phyloP scores from a whole-genome alignment of 2,888 invertebrate genomes.

The Drosophila pegasa region DNA sequence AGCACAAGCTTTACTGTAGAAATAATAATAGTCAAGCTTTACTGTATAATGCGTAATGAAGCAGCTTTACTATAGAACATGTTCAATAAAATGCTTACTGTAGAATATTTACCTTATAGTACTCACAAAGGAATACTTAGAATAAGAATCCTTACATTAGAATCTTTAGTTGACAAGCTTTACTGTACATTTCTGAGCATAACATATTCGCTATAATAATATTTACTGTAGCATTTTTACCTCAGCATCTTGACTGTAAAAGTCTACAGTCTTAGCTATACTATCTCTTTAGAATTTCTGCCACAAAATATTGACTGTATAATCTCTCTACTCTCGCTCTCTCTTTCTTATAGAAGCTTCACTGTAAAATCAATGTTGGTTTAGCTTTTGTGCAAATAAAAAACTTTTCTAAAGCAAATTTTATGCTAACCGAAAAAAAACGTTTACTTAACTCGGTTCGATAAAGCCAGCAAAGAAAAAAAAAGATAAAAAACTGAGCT shows the following conservation, averaged over 20 bases:
- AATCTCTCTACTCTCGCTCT: not conserved
- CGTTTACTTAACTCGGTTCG: conserved; percentile 7
- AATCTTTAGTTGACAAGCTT: not conserved
- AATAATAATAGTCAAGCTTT: too few species aligned
- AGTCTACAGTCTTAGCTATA: not conserved
- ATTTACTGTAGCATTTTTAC: not conserved
- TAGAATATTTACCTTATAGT: too few species aligned
- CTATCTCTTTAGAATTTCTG: not conserved
- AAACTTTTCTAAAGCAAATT: conserved; percentile 9
- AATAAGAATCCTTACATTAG: not conserved
- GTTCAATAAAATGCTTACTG: too few species aligned
- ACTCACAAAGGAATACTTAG: too few species aligned
- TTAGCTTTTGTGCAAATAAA: conserved; percentile 2
- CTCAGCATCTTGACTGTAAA: not conserved
- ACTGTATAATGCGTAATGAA: too few species aligned
- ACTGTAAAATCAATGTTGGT: conserved; percentile 7
- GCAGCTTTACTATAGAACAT: too few species aligned
- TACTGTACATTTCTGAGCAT: too few species aligned
- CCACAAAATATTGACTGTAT: not conserved
- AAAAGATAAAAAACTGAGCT: not conserved
- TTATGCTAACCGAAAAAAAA: conserved; percentile 6
- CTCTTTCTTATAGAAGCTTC: not conserved
- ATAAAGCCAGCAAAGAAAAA: conserved; percentile 3
- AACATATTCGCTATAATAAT: too few species aligned
- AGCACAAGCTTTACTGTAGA: too few species aligned